Conservation (phyloP, 2,113 vertebrate species). For the Grammomys dolichurus region DNA sequence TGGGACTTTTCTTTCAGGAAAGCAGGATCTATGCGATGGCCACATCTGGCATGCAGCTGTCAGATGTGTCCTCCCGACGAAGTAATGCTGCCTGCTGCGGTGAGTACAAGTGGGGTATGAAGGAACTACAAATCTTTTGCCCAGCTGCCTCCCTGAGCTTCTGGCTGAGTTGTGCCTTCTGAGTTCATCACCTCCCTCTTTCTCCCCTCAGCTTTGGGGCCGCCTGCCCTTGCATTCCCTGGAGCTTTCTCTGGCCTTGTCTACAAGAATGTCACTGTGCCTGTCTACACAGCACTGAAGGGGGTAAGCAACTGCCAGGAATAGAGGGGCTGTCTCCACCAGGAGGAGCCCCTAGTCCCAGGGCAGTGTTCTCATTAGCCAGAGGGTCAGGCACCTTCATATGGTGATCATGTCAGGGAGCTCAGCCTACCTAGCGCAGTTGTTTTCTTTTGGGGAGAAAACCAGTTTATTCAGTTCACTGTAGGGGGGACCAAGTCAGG, state of each 20-base stretch:
- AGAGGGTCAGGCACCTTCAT: neutral
- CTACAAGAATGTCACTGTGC: conserved; percentile 94
- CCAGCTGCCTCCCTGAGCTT: neutral
- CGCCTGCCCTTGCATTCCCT: conserved; percentile 53
- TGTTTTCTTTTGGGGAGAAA: neutral
- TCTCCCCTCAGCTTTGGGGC: conserved; percentile 66
- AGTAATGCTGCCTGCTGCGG: conserved; percentile 38
- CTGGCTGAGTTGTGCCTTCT: neutral
- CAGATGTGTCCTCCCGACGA: conserved; percentile 86
- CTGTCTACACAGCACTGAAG: conserved; percentile 96
- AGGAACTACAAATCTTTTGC: neutral
- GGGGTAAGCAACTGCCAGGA: conserved; percentile 89
- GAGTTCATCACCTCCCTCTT: neutral
- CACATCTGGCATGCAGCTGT: conserved; percentile 95
- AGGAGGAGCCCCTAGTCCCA: neutral
- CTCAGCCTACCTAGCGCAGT: neutral
- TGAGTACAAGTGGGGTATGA: neutral
- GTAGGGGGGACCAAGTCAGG: too few species aligned
- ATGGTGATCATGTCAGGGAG: too few species aligned
- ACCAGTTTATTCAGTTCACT: neutral
- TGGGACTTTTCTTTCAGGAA: conserved; percentile 88
- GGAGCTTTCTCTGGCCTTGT: conserved; percentile 87
- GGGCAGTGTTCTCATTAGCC: neutral
- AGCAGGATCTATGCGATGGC: conserved; percentile 98
- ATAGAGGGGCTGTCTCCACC: neutral